phyloP scores from a whole-genome alignment of 2,888 invertebrate species.

The Onthophagus sagittarius region DNA sequence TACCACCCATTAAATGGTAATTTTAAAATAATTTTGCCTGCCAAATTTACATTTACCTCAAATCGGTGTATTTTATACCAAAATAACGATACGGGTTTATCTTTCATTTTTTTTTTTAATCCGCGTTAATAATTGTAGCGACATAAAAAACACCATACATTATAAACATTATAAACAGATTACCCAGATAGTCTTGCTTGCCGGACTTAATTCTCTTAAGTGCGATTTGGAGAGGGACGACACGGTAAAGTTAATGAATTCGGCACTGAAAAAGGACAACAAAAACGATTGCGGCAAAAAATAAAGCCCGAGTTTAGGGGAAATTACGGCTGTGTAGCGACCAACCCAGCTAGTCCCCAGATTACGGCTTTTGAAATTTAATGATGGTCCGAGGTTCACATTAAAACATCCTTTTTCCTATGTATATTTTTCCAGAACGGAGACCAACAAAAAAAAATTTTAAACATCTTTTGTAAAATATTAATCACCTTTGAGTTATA shows the following conservation, averaged over 20 bases:
- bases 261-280: background rate
- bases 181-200: background rate
- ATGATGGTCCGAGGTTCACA: background rate
- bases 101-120: background rate
- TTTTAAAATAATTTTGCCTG: background rate
- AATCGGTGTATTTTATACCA: background rate
- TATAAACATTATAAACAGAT: slow-evolving; percentile 14
- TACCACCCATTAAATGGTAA: background rate
- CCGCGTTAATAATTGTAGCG: slow-evolving; percentile 1
- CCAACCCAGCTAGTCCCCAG: background rate
- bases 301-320: background rate
- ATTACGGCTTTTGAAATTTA: background rate
- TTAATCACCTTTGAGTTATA: too few relatives aligned
- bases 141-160: slow-evolving; percentile 1
- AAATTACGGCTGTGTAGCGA: background rate
- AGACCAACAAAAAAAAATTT: background rate
- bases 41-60: background rate
- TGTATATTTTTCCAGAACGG: background rate
- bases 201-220: slow-evolving; percentile 13
- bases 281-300: slow-evolving; percentile 3
- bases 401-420: background rate
- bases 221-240: slow-evolving; percentile 4
- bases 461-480: too few relatives aligned
- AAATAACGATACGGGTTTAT: background rate
- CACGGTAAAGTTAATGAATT: slow-evolving; percentile 12